These are phyloP conservation scores for Archegozetes longisetosus DNA, from an alignment of 1,140 invertebrate genomes.

Conservation along the genomic window DNA sequence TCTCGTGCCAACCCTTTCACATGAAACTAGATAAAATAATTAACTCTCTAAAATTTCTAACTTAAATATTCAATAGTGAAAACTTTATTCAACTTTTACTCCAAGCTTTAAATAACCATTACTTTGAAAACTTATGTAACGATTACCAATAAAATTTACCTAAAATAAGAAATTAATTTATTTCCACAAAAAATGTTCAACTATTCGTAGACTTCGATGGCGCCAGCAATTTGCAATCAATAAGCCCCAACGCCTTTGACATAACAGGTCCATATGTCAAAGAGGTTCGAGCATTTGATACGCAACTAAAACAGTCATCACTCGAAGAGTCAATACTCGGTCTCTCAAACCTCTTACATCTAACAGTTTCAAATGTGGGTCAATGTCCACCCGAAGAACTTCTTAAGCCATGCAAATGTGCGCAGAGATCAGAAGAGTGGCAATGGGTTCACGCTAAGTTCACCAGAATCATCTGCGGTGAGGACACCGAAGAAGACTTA, in stretches of 20 bases:
- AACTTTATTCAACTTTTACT: too few relatives aligned
- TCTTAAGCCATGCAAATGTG: constrained; percentile 2
- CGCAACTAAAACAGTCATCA: constrained; percentile 10
- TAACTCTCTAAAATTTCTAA: too few relatives aligned
- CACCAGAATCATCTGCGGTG: constrained; percentile 7
- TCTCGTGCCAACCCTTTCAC: too few relatives aligned
- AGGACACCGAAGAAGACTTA: constrained; percentile 5
- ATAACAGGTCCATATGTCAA: constrained; percentile 11
- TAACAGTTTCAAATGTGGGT: constrained; percentile 12
- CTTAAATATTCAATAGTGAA: too few relatives aligned
- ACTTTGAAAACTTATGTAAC: too few relatives aligned
- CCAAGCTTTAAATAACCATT: too few relatives aligned
- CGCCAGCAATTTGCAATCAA: constrained; percentile 3
- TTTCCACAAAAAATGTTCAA: too few relatives aligned
- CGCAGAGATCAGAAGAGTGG: constrained; percentile 8
- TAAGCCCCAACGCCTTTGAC: constrained; percentile 7
- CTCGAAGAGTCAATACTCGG: constrained; percentile 8
- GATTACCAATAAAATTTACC: too few relatives aligned
- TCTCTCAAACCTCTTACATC: constrained; percentile 7
- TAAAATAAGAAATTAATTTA: too few relatives aligned
- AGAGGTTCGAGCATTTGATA: constrained; percentile 11
- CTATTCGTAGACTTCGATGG: constrained; percentile 15
- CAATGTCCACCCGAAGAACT: constrained; percentile 11
- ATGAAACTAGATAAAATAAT: too few relatives aligned
- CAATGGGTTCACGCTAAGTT: constrained; percentile 11